Evolutionary conservation across 1,140 invertebrate genomes (phyloP).

Genomic region (Lordiphosa mommai): DNA sequence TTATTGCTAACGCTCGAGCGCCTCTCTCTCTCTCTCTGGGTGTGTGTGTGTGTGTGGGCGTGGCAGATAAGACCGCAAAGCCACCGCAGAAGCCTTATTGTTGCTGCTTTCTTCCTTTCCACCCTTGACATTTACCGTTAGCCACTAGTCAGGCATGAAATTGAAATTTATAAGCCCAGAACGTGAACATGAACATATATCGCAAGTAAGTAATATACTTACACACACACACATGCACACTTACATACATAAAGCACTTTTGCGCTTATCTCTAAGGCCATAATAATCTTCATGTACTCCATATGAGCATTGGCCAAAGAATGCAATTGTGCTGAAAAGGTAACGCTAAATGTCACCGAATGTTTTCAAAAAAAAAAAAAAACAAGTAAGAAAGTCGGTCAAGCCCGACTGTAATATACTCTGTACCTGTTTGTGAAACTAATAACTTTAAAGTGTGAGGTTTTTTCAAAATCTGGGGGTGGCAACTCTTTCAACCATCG

Average conservation of each 20-base stretch:
- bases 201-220: neutral
- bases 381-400: no score
- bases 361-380: no score
- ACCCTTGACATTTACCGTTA: conserved; percentile 37
- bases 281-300: no score
- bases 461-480: no score
- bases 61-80: conserved; percentile 32
- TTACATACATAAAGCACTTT: neutral
- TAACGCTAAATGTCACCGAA: no score
- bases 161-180: conserved; percentile 65
- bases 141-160: conserved; percentile 62
- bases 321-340: no score
- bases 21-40: conserved; percentile 7
- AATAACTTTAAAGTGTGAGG: no score
- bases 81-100: conserved; percentile 3
- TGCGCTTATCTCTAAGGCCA: no score
- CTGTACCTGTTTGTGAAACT: no score
- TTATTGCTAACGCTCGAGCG: conserved; percentile 38
- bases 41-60: conserved; percentile 10
- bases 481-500: no score
- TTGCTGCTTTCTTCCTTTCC: conserved; percentile 22
- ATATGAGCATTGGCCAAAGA: no score
- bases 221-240: neutral
- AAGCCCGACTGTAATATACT: no score
- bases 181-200: conserved; percentile 19